phyloP scores from a whole-genome alignment of 2,113 vertebrate species.

The Elachura formosa region DNA sequence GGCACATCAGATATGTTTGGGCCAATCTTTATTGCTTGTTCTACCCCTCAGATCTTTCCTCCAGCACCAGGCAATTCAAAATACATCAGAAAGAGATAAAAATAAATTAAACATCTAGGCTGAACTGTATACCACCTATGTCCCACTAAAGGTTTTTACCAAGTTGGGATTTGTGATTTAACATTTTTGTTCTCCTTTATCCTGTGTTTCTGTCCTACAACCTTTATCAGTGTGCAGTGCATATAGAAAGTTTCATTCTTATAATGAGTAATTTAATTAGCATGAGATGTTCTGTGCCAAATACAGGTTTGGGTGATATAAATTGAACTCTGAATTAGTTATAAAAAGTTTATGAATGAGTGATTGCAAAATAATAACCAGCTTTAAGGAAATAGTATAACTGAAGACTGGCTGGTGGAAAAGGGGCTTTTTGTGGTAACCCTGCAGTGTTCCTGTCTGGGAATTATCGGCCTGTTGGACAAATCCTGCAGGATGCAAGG shows the following conservation, averaged over 20 bases:
- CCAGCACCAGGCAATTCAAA: neutral
- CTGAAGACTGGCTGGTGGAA: neutral
- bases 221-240: neutral
- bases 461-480: neutral
- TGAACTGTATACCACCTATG: neutral
- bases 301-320: neutral
- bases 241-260: neutral
- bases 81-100: neutral
- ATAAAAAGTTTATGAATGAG: neutral
- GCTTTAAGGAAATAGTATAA: neutral
- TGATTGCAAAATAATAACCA: neutral
- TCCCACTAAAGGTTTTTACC: neutral
- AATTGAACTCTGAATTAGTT: neutral
- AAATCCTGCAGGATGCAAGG: neutral
- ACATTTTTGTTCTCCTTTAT: neutral
- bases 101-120: neutral
- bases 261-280: neutral
- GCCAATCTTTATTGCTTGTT: neutral
- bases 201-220: neutral
- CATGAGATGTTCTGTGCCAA: rapidly evolving
- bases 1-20: neutral
- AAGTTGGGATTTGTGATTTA: neutral
- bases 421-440: neutral
- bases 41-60: neutral
- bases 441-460: neutral